Evolutionary conservation across 2,888 invertebrate species (phyloP), one percentile per base, ranked within the genome.

Genomic region (Steromphala cineraria): DNA sequence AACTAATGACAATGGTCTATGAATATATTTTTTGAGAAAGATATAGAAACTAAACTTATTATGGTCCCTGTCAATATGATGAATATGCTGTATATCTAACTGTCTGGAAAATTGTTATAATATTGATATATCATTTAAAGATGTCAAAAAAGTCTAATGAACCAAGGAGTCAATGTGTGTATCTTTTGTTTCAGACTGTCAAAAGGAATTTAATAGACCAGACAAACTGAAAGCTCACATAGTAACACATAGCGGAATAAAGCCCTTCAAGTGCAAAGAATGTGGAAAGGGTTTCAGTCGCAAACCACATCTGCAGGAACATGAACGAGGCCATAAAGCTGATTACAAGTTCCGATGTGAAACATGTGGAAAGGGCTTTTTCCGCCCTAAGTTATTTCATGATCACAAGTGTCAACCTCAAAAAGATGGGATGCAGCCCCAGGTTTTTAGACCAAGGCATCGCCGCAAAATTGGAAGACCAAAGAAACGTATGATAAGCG

Each of bases 171-270:
- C 31, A 10, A 31, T 40, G 52, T n/a, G n/a, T n/a, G n/a, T n/a
- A n/a, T 77, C 13, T 31, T 74, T 53, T 31, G 15, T 84, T 83
- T 21, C 83, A 93, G 95, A 95, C 31, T 96, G 96, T 90, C 94
- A 93, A 82, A 95, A 95, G 90, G 95, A 95, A 89, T 96, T 96
- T 86, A 95, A 95, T 83, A 93, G 96, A 67, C 95, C 95, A 80
- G 94, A 94, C 88, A 94, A 94, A 87, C 89, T 96, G 40, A 96
- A 96, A 89, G 94, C 95, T 7, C 96, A 96, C 90, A 92, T 96
- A 31, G 94, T 95, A 82, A 95, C 95, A 53, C 96, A 96, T 90
- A 95, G 94, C 84, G 93, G 93, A 4, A 89, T 93, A 67, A 92
- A 92, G 80, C 94, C 94, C 0, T 93, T 86, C 82, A 89, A 90